Conservation (phyloP, 1,140 invertebrate species). For the Dreissena rostriformis region DNA sequence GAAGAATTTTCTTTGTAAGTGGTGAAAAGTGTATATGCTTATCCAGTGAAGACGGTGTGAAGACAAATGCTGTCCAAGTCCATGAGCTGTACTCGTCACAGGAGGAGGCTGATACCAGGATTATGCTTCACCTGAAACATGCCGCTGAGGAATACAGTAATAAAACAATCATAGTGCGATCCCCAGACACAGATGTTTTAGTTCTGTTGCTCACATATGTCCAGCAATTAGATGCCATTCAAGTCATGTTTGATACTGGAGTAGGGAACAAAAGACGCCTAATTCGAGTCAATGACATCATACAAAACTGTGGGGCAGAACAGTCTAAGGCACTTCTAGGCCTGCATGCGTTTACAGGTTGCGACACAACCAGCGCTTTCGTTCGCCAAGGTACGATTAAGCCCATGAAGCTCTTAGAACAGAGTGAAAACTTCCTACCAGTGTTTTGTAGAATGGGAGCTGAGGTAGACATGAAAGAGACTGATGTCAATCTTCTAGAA, state of each 20-base stretch:
- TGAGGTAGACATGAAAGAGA: background rate
- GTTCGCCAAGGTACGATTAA: slow-evolving; percentile 11
- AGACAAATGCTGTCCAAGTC: background rate
- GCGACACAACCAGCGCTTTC: slow-evolving; percentile 25
- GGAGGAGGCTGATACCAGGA: slow-evolving; percentile 21
- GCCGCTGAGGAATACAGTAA: background rate
- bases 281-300: background rate
- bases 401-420: background rate
- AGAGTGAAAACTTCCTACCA: background rate
- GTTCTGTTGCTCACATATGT: background rate
- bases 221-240: background rate
- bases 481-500: background rate
- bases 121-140: slow-evolving; percentile 2
- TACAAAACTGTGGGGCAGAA: slow-evolving; percentile 3
- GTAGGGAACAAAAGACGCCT: slow-evolving; percentile 1
- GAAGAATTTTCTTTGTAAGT: background rate
- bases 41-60: background rate
- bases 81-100: slow-evolving; percentile 1
- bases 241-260: slow-evolving; percentile 12
- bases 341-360: slow-evolving; percentile 8
- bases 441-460: background rate
- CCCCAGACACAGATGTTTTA: slow-evolving; percentile 15
- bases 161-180: slow-evolving; percentile 9
- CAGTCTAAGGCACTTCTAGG: background rate
- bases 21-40: background rate